Percentiles rank a stretch among this genome's conserved stretches.
Conservation (phyloP, 1,140 invertebrate genomes). For the Atta texana region DNA sequence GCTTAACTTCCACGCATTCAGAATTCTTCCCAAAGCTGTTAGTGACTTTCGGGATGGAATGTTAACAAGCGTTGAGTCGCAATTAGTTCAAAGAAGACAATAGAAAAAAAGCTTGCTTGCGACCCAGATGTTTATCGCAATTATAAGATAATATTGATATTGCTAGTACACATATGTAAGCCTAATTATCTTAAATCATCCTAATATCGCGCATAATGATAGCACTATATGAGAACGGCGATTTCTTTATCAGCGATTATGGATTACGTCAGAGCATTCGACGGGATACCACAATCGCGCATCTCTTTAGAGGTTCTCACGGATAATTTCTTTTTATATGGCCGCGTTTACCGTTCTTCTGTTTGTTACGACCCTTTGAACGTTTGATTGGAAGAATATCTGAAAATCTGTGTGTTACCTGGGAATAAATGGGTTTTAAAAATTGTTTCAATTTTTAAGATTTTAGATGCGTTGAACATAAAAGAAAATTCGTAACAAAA, state of each 20-base stretch:
- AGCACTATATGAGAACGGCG: slow-evolving; percentile 2
- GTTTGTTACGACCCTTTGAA: slow-evolving; percentile 59
- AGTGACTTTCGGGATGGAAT: slow-evolving; percentile 35
- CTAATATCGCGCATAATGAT: slow-evolving; percentile 8
- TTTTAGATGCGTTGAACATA: not conserved
- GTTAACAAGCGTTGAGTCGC: slow-evolving; percentile 36
- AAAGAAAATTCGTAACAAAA: not conserved
- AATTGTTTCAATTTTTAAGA: not conserved
- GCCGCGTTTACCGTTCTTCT: slow-evolving; percentile 55
- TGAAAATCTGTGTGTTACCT: not conserved
- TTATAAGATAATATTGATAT: slow-evolving; percentile 48
- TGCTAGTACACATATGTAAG: not conserved
- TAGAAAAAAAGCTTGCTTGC: not conserved
- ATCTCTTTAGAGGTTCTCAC: slow-evolving; percentile 56
- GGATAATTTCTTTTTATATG: slow-evolving; percentile 50
- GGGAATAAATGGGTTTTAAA: slow-evolving; percentile 39
- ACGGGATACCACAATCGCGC: slow-evolving; percentile 20
- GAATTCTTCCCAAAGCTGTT: slow-evolving; percentile 49
- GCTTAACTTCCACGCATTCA: slow-evolving; percentile 35
- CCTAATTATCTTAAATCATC: slow-evolving; percentile 29
- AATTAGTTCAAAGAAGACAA: slow-evolving; percentile 18
- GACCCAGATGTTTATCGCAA: slow-evolving; percentile 21
- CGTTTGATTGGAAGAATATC: slow-evolving; percentile 51
- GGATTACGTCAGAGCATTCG: slow-evolving; percentile 34
- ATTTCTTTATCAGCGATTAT: slow-evolving; percentile 39